Evolutionary conservation across 2,113 vertebrate species (phyloP), one percentile per base, ranked within the genome.

Genomic region (zebrafish (Danio rerio)): DNA sequence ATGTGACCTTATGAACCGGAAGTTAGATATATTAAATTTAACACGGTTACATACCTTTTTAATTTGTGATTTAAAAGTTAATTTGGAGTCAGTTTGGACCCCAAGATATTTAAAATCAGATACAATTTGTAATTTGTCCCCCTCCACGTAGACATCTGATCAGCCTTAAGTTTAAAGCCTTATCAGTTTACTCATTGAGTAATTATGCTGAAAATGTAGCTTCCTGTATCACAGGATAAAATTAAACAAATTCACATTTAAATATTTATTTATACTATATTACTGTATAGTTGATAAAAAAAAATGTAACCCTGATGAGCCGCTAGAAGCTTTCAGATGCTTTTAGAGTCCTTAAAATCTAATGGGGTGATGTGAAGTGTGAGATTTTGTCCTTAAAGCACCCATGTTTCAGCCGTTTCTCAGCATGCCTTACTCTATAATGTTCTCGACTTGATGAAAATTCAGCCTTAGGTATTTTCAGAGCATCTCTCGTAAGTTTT

Each of bases 361-460:
- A 31, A 31, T 31, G 31, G 31, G 31, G 31, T 31, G 31, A 31
- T 31, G 31, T 31, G 31, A 31, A 31, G 31, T 31, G 31, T 31
- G 31, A 31, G 31, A 31, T 31, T 31, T 31, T 31, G 31, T 31
- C 31, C 31, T 31, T 31, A 31, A 31, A 61, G 58, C 18, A 61
- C 18, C 18, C 58, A 21, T 61, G 58, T 61, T 21, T 61, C 56
- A 59, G 56, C n/a, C 18, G 9, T 59, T 59, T 59, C 18, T n/a
- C 58, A 61, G 58, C 18, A 61, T 61, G 18, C 58, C 58, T 20
- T n/a, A 9, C 58, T 61, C n/a, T n/a, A 61, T 61, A 61, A 61
- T 21, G 18, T 10, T 61, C 20, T 20, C 18, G 4, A 5, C 61
- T 15, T 8, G 61, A 63, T 63, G 21, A 63, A 40, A 63, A 21